Evolutionary conservation across 1,140 invertebrate genomes (phyloP), one percentile per base, ranked within the genome.

Genomic region (Cepaea nemoralis): DNA sequence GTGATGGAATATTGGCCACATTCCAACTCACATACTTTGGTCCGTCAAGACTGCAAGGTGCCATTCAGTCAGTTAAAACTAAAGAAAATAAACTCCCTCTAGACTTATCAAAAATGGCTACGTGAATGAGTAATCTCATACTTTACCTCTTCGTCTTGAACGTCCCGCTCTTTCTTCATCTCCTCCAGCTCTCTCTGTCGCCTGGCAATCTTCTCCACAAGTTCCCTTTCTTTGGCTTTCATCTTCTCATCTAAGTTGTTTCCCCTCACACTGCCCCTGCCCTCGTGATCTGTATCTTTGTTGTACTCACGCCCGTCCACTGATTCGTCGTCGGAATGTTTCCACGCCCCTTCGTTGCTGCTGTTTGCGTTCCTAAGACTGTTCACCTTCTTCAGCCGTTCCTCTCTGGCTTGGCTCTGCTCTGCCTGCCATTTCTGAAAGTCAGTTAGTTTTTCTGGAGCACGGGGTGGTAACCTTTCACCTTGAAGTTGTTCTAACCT

Each of bases 371-470:
- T 69, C 33, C 45, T 42, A 50, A 59, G 45, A 24, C 48, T 75
- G 35, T 82, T 76, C 10, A 80, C 40, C 39, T 77, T 84, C 40
- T 83, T 78, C n/a, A 86, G 84, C 59, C 81, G 77, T 42, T 85
- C 86, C 77, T 82, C 86, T 67, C 82, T 79, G n/a, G 83, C 85
- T 70, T 77, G 79, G 66, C 86, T 85, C 82, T 88, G 89, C 81
- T 89, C 87, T 80, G 86, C 81, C 83, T 88, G 89, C 86, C 88
- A 89, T 70, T 88, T 87, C 66, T 88, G 85, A 63, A 88, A 89
- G 75, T 89, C 87, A 55, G 87, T 84, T 39, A 86, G 50, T 78
- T 88, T 86, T 39, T 77, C 70, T 73, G 42, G 31, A 27, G 48
- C 37, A 70, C 77, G 33, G 0, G 83, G 31, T 16, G 22, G 45